Evolutionary conservation across 2,113 vertebrate species (phyloP), one percentile per base, ranked within the genome.

Genomic region (Carassius carassius): DNA sequence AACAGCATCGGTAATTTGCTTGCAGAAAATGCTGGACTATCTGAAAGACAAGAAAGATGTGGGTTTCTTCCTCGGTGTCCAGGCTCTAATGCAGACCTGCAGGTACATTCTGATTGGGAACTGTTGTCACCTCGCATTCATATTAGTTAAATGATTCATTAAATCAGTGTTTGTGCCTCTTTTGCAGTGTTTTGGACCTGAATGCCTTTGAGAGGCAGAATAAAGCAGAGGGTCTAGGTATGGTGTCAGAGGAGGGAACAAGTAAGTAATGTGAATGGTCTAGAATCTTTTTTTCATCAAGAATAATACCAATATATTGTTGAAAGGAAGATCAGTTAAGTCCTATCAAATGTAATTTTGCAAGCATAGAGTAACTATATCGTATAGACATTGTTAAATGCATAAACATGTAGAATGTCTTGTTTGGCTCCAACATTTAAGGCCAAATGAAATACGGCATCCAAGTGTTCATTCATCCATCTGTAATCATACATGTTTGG

Each of bases 121-220:
- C 49, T 14, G 8, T 47, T 7, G 41, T 47, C 19, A 4, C 19
- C 21, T 3, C 37, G 21, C 21, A 44, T 9, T 49, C 21, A 49
- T 19, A 70, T 17, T 70, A 21, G 41, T 44, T 10, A 69, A 47
- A 10, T 1, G 23, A 23, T 35, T 84, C 54, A 84, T 16, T 19
- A 12, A 83, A 19, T 35, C 17, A 1, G 6, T 41, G 85, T 85
- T 13, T 47, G 41, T 80, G 12, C 14, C 17, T 78, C 1, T 41
- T 21, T 82, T 67, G 7, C 93, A 98, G 97, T 32, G 97, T 98
- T 82, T 92, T 98, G 92, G 97, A 98, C 90, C 95, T 98, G 84
- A 98, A 98, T 75, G 97, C 97, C 60, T 98, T 98, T 86, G 97
- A 98, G 94, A 96, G 97, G 90, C 97, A 98, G 93, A 98, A 98